Evolutionary conservation across 2,113 vertebrate genomes (phyloP).

Genomic region (Piliocolobus tephrosceles): DNA sequence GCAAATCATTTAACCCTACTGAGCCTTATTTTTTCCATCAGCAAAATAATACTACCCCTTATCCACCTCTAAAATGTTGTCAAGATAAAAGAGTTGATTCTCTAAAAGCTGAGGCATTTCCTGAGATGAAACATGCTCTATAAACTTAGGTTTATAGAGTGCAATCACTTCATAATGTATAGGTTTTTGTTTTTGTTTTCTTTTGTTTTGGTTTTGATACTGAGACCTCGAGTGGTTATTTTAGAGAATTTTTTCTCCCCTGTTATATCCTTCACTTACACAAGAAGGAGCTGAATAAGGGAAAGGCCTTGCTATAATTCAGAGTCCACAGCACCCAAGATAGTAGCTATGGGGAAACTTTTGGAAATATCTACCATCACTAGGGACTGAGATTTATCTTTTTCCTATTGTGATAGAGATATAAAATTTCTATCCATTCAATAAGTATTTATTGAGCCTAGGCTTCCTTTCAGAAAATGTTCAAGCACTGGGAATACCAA

Average conservation of each 20-base stretch:
- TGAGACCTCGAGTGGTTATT: constrained; percentile 10
- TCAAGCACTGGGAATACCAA: neutral
- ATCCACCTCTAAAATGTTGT: neutral
- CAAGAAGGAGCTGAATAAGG: neutral
- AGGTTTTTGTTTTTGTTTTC: neutral
- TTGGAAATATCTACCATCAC: neutral
- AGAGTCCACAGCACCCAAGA: neutral
- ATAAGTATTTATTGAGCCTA: constrained; percentile 1
- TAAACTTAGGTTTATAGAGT: neutral
- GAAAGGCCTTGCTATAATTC: neutral
- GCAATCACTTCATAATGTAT: constrained; percentile 62
- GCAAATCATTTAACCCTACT: constrained; percentile 55
- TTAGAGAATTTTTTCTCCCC: neutral
- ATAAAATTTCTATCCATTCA: neutral
- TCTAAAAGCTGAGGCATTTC: neutral
- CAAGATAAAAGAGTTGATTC: constrained; percentile 47
- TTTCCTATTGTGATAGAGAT: neutral
- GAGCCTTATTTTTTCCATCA: constrained; percentile 42
- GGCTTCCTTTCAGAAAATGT: neutral
- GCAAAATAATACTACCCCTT: constrained; percentile 39
- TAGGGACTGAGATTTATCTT: neutral
- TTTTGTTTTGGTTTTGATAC: constrained; percentile 31
- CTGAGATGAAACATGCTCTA: neutral
- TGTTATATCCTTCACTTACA: neutral
- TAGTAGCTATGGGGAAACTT: neutral